Conservation (phyloP, 1,140 invertebrate species). For the Nomia melanderi region DNA sequence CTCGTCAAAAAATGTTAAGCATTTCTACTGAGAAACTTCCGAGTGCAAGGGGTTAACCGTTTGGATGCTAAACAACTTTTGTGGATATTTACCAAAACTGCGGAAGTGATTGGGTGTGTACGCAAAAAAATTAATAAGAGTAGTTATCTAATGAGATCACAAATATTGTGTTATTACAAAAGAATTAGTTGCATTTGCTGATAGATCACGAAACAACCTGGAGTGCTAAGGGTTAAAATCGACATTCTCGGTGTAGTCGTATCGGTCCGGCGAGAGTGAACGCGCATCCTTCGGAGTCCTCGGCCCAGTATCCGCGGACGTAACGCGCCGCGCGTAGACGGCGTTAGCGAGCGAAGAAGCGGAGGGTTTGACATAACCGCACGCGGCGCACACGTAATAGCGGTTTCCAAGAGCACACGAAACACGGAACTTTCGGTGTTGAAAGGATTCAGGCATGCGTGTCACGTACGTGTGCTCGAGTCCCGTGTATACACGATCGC, state of each 20-base stretch:
- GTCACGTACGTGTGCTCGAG: neutral
- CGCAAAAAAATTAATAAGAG: too few relatives aligned
- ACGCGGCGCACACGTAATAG: conserved; percentile 23
- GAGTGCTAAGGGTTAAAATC: too few relatives aligned
- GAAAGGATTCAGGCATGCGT: conserved; percentile 42
- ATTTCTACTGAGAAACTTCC: too few relatives aligned
- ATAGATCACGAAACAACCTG: too few relatives aligned
- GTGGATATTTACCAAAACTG: too few relatives aligned
- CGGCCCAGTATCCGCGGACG: neutral
- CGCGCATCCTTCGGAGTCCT: neutral
- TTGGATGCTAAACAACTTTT: too few relatives aligned
- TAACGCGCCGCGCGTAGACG: neutral
- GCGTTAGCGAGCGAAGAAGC: conserved; percentile 1
- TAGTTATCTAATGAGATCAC: too few relatives aligned
- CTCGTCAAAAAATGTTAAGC: too few relatives aligned
- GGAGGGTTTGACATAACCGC: conserved; percentile 34
- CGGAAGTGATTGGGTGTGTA: too few relatives aligned
- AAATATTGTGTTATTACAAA: too few relatives aligned
- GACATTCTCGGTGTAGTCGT: neutral
- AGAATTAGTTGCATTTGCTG: too few relatives aligned
- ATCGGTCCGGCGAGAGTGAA: neutral
- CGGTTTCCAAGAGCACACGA: conserved; percentile 14
- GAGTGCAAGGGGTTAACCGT: too few relatives aligned
- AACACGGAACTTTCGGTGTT: conserved; percentile 46
- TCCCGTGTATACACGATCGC: conserved; percentile 29